Percentiles rank a stretch among this genome's conserved stretches.
phyloP scores from a whole-genome alignment of 2,113 vertebrate species.

The Hiodon alosoides region DNA sequence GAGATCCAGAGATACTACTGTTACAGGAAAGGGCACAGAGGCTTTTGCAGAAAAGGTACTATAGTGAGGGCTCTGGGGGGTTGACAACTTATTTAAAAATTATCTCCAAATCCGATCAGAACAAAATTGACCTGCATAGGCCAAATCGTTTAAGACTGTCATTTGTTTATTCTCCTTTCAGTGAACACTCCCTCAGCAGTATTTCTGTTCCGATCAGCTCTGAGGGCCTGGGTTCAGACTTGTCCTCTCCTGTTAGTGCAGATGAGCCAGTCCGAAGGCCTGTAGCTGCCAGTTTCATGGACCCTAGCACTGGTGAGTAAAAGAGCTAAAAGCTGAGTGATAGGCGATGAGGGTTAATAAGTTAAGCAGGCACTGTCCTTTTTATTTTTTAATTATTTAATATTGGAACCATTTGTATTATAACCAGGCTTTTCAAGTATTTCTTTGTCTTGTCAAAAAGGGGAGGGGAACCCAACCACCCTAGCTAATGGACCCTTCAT shows the following conservation, averaged over 20 bases:
- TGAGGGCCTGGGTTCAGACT: constrained; percentile 56
- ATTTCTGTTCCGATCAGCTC: constrained; percentile 59
- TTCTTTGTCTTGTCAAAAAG: constrained; percentile 10
- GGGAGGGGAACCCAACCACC: constrained; percentile 26
- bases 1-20: constrained; percentile 63
- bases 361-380: no score
- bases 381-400: not conserved
- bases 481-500: constrained; percentile 14
- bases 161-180: constrained; percentile 33
- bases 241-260: constrained; percentile 49
- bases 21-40: constrained; percentile 68
- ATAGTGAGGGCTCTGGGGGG: not conserved
- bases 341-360: no score
- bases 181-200: constrained; percentile 52
- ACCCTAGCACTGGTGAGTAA: constrained; percentile 40
- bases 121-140: not conserved
- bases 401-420: not conserved
- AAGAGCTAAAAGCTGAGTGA: not conserved
- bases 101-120: no score
- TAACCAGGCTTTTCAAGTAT: not conserved
- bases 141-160: not conserved
- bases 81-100: no score
- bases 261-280: constrained; percentile 44
- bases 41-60: constrained; percentile 70
- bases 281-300: constrained; percentile 33